Percentiles rank a stretch among this genome's conserved stretches.
Evolutionary conservation across 2,113 vertebrate species (phyloP).

Genomic region (Eptesicus fuscus): DNA sequence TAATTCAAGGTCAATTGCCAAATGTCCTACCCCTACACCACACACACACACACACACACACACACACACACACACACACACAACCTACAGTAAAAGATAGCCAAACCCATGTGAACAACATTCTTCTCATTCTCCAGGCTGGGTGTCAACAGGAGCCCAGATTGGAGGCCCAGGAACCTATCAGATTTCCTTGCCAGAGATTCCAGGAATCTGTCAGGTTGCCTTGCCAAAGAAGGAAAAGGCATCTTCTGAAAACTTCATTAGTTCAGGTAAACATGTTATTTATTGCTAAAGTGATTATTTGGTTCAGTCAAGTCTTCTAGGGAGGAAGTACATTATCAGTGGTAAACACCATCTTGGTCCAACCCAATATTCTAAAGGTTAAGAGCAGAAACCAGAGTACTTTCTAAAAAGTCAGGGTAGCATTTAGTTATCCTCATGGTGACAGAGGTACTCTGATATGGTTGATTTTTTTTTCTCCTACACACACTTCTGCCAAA

Average conservation of each 20-base stretch:
- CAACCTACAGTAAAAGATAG: not conserved
- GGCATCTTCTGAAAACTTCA: not conserved
- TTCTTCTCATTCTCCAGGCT: not conserved
- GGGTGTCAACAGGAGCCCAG: not conserved
- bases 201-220: not conserved
- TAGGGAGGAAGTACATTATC: not conserved
- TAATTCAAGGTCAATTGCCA: conserved; percentile 29
- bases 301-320: not conserved
- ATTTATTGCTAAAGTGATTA: not conserved
- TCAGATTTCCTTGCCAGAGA: no score
- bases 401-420: not conserved
- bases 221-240: not conserved
- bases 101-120: not conserved
- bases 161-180: not conserved
- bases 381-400: not conserved
- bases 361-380: not conserved
- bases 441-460: not conserved
- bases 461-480: not conserved
- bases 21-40: not conserved
- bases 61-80: not conserved
- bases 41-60: not conserved
- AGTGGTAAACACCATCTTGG: not conserved
- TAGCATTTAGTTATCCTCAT: not conserved
- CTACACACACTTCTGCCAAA: not conserved
- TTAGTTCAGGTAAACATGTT: not conserved